These are phyloP conservation scores for Sphaerodactylus townsendi DNA, from an alignment of 2,113 vertebrate species.

Conservation along the genomic window DNA sequence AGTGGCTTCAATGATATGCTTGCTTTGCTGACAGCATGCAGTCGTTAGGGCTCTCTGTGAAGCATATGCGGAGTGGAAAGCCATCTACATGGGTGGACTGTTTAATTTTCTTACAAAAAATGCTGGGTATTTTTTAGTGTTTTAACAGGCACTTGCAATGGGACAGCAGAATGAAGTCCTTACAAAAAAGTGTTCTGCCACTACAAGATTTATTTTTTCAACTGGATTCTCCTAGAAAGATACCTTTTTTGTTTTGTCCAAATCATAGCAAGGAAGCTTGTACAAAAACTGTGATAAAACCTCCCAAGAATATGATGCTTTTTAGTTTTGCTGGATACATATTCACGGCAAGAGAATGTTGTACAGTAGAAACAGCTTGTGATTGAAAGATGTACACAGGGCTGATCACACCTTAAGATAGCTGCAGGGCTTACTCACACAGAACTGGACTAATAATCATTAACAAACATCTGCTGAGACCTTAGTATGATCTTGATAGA, in stretches of 20 bases:
- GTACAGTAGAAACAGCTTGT: slow-evolving; percentile 35
- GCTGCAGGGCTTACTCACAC: slow-evolving; percentile 43
- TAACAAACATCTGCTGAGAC: slow-evolving; percentile 63
- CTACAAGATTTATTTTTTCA: no score
- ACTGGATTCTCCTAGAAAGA: not conserved
- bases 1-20: not conserved
- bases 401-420: slow-evolving; percentile 37
- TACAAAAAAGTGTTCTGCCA: not conserved
- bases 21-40: slow-evolving; percentile 1
- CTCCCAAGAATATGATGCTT: not conserved
- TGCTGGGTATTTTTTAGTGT: slow-evolving; percentile 15
- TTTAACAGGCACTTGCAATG: not conserved
- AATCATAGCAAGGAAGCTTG: not conserved
- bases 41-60: not conserved
- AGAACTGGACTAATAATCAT: slow-evolving; percentile 59
- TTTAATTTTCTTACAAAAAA: not conserved
- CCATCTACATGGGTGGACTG: slow-evolving; percentile 3
- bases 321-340: slow-evolving; percentile 14
- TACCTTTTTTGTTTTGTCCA: slow-evolving; percentile 3
- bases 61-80: slow-evolving; percentile 2
- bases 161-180: not conserved
- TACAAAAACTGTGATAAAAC: slow-evolving; percentile 19
- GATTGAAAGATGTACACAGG: slow-evolving; percentile 25
- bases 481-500: no score
- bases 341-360: slow-evolving; percentile 27